Percentiles rank a stretch among this genome's conserved stretches.
These are phyloP conservation scores for Macrocentrus cingulum DNA, from an alignment of 1,140 invertebrate genomes.

Conservation along the genomic window DNA sequence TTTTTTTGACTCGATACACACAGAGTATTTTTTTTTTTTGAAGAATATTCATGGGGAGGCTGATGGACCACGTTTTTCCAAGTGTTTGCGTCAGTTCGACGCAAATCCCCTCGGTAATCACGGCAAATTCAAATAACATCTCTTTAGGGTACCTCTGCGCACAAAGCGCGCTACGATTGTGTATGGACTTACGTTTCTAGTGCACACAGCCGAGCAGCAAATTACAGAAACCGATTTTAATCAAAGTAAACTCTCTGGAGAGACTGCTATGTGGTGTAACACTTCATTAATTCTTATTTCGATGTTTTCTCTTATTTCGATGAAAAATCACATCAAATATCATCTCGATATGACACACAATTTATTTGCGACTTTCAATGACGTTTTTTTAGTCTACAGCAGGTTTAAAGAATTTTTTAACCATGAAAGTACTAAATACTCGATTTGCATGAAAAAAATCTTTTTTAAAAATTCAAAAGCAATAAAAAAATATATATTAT, in stretches of 20 bases:
- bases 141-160: constrained; percentile 32
- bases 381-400: too few relatives aligned
- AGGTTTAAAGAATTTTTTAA: too few relatives aligned
- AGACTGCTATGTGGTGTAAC: not conserved
- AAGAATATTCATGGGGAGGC: not conserved
- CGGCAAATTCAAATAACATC: constrained; percentile 32
- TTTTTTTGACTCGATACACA: not conserved
- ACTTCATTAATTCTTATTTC: not conserved
- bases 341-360: too few relatives aligned
- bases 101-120: constrained; percentile 30
- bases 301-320: too few relatives aligned
- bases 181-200: not conserved
- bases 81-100: constrained; percentile 21
- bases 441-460: too few relatives aligned
- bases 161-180: constrained; percentile 18
- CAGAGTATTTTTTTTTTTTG: not conserved
- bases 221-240: constrained; percentile 22
- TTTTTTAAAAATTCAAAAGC: too few relatives aligned
- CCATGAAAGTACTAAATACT: too few relatives aligned
- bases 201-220: not conserved
- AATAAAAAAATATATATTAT: too few relatives aligned
- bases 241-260: constrained; percentile 19
- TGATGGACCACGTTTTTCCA: not conserved
- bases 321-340: too few relatives aligned
- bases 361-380: too few relatives aligned